Conservation (phyloP, 2,113 vertebrate genomes). For the Cyphomyrus plagiostoma region DNA sequence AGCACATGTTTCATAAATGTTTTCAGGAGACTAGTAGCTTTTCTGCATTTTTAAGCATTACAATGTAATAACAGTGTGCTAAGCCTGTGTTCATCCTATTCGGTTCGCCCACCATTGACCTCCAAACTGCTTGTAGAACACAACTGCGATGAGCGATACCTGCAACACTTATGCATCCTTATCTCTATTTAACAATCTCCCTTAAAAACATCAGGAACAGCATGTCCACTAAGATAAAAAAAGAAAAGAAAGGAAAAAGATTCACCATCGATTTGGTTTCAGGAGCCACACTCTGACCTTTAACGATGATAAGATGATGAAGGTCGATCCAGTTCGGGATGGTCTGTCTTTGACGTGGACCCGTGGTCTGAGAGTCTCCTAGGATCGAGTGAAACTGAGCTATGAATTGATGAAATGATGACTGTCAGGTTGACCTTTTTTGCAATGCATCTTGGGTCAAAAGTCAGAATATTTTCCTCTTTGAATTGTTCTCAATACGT, state of each 20-base stretch:
- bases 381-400: constrained; percentile 50
- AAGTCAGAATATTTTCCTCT: constrained; percentile 47
- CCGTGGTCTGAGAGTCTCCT: constrained; percentile 26
- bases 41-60: background rate
- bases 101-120: background rate
- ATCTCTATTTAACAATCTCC: constrained; percentile 60
- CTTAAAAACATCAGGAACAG: constrained; percentile 63
- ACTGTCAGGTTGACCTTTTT: constrained; percentile 71
- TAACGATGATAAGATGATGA: constrained; percentile 61
- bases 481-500: constrained; percentile 42
- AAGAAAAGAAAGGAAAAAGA: constrained; percentile 44
- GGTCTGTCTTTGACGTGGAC: constrained; percentile 16
- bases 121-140: background rate
- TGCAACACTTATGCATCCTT: constrained; percentile 70
- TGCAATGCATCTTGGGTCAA: constrained; percentile 62
- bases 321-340: constrained; percentile 46
- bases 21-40: background rate
- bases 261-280: constrained; percentile 62
- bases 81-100: background rate
- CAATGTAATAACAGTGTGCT: background rate
- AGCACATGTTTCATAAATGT: background rate
- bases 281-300: constrained; percentile 61
- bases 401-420: constrained; percentile 51
- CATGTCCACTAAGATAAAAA: constrained; percentile 68
- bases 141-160: constrained; percentile 25